Percentiles rank a stretch among this genome's conserved stretches.
These are phyloP conservation scores for Polyommatus icarus DNA, from an alignment of 2,888 invertebrate species.

Conservation along the genomic window DNA sequence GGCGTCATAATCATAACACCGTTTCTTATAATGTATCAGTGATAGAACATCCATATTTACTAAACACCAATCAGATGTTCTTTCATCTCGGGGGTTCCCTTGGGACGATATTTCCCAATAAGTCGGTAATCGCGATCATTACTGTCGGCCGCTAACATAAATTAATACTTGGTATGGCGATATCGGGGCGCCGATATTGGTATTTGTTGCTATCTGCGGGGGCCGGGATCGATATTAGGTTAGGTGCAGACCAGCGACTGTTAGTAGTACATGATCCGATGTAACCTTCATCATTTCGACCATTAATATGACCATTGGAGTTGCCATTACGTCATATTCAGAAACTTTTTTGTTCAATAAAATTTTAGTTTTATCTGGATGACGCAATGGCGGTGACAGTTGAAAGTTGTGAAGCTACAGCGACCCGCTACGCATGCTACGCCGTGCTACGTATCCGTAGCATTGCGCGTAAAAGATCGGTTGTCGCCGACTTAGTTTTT, in stretches of 20 bases:
- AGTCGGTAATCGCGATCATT: conserved; percentile 73
- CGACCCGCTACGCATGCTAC: too few species aligned
- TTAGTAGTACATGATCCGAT: background rate
- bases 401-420: too few species aligned
- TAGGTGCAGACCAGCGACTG: background rate
- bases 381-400: too few species aligned
- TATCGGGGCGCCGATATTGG: conserved; percentile 45
- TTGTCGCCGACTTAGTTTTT: too few species aligned
- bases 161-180: conserved; percentile 59
- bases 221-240: conserved; percentile 11
- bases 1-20: background rate
- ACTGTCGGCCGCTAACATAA: conserved; percentile 73
- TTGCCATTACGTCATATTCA: too few species aligned
- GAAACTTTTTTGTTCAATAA: too few species aligned
- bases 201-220: conserved; percentile 37
- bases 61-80: conserved; percentile 24
- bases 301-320: too few species aligned
- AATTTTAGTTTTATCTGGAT: too few species aligned
- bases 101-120: conserved; percentile 73
- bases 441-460: too few species aligned
- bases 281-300: background rate
- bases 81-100: conserved; percentile 35
- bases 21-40: background rate
- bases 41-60: conserved; percentile 11
- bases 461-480: too few species aligned